Base-by-base conservation (phyloP, 1,140 invertebrate species). In the Metopolophium dirhodum region DNA sequence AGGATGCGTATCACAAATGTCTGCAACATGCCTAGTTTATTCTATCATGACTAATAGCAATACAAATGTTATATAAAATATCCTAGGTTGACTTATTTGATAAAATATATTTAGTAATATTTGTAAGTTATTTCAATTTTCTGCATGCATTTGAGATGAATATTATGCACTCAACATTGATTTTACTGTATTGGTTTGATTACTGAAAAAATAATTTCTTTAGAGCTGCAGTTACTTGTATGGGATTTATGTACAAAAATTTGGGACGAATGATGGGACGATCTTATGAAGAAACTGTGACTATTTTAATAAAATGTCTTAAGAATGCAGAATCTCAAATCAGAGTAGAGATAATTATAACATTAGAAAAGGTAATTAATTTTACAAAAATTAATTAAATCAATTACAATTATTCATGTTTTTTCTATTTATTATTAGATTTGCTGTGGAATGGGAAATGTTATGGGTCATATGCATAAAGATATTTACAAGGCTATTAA, bases 231-330 rank as follows among this genome's bases (percentile, higher is more conserved):
- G 98, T 99, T 94, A 98, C 98, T 93, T 99, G 98, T 95, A 96
- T 99, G 86, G 99, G 99, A 41, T 97, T 97, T 93, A 99, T 99
- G 98, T 99, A 99, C 95, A 98, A 99, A 95, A 99, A 98, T 95
- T 96, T 99, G 22, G 99, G 99, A 4, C 96, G 99, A 94, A 99
- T 99, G 98, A 99, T 99, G 97, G 99, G 99, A 0, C 96, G 99
- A 94, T 99, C 98, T 0, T 99, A 99, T 95, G 99, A 99, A 95
- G 99, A 99, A 95, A 99, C 99, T 7, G 98, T 99, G 23, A 97
- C 98, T 94, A 97, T 99, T 92, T 96, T 99, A 18, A 97, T 99
- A 87, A 98, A 98, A 94, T 98, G 98, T 11, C 95, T 99, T 87
- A 97, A 98, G 94, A 99, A 97, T 96, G 98, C 98, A 9, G 99